These are phyloP conservation scores for Phrixothrix hirtus DNA, from an alignment of 2,888 invertebrate genomes.

Conservation along the genomic window DNA sequence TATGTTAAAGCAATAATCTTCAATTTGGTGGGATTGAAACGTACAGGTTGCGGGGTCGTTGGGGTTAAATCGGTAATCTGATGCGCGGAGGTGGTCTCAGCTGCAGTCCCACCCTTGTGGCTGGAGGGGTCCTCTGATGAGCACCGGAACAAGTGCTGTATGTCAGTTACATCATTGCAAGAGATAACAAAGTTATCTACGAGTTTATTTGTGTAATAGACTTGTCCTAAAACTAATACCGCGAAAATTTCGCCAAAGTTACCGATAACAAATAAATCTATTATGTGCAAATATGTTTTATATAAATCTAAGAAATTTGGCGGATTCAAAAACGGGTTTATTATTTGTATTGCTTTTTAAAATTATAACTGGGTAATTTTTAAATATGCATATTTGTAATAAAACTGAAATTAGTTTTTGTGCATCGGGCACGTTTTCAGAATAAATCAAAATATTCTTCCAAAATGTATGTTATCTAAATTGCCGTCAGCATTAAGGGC, in stretches of 20 bases:
- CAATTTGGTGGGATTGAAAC: slow-evolving; percentile 36
- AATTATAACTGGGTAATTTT: no score
- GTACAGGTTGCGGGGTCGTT: slow-evolving; percentile 35
- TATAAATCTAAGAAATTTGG: neutral
- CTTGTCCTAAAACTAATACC: slow-evolving; percentile 19
- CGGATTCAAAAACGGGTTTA: no score
- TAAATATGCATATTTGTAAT: no score
- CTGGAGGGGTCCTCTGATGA: slow-evolving; percentile 49
- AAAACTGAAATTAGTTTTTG: no score
- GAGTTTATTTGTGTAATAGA: slow-evolving; percentile 30
- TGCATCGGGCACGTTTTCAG: no score
- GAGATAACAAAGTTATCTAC: slow-evolving; percentile 44
- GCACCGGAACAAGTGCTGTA: slow-evolving; percentile 48
- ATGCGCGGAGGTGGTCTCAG: slow-evolving; percentile 48
- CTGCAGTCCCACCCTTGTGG: slow-evolving; percentile 46
- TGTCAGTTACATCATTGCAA: slow-evolving; percentile 51
- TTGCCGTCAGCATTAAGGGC: no score
- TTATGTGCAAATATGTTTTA: neutral
- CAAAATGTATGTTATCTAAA: no score
- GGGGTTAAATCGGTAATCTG: slow-evolving; percentile 42
- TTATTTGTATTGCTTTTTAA: no score
- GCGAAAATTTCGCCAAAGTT: slow-evolving; percentile 7
- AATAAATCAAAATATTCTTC: no score
- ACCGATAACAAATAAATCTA: no score
- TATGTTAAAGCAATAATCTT: slow-evolving; percentile 26